Evolutionary conservation across 1,140 invertebrate genomes (phyloP), one percentile per base, ranked within the genome.

Genomic region (Phthorimaea operculella): DNA sequence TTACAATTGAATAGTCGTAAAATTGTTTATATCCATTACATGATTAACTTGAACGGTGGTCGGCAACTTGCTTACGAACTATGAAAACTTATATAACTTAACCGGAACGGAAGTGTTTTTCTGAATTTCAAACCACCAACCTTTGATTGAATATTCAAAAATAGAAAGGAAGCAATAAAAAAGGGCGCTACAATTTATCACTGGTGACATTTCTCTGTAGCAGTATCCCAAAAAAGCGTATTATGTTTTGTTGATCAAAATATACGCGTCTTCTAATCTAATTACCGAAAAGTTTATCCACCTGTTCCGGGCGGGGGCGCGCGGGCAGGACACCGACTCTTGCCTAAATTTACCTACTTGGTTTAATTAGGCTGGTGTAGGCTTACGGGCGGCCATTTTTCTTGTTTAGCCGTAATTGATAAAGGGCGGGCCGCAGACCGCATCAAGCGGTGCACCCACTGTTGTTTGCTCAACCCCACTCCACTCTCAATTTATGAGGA

Each of bases 401-500:
- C 79, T 83, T 83, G 70, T 80, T 83, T 80, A 83, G 70, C 59
- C 64, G 72, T 83, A 80, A 83, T 83, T 83, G 79, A 83, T 83
- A 80, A 78, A 79, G 73, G 74, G 72, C 66, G 59, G 21, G 61
- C 54, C 34, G 59, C 58, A 36, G 54, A 64, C 56, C 63, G 62
- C 68, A 65, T 66, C 62, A 64, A 68, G 63, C 56, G 42, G 16
- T 58, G 61, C 59, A 59, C 55, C 54, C 51, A 55, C n/a, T 36
- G 14, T 52, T 62, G 52, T 54, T 44, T 51, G 50, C 50, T 45
- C 28, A 34, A 17, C 50, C 50, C 14, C 50, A 33, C 49, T 52
- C 6, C 48, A n/a, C 55, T 21, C 28, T 39, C 54, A 60, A 55
- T 55, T 55, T 60, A 33, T 16, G 39, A 42, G 39, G n/a, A 47